phyloP scores from a whole-genome alignment of 2,113 vertebrate species.

The Semnornis frantzii region DNA sequence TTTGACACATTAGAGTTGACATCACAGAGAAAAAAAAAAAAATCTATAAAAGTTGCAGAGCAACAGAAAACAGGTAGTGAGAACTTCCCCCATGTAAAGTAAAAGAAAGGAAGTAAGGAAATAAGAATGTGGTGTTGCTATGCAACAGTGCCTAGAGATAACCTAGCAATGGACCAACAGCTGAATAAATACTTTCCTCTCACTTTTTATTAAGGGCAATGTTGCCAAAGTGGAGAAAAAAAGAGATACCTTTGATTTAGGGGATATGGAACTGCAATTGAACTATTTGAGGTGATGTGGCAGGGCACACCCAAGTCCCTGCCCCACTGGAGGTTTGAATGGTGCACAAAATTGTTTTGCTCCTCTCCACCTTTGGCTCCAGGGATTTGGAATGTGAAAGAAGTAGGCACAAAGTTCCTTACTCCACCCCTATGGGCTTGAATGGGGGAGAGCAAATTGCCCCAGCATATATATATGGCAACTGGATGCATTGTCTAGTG shows the following conservation, averaged over 20 bases:
- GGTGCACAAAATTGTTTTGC: too few species aligned
- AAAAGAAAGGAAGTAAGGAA: not conserved
- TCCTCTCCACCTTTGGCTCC: too few species aligned
- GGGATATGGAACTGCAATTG: not conserved
- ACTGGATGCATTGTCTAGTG: too few species aligned
- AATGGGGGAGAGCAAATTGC: too few species aligned
- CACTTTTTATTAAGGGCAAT: not conserved
- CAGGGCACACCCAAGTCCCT: too few species aligned
- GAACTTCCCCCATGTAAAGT: not conserved
- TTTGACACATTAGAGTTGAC: not conserved
- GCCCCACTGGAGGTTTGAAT: too few species aligned
- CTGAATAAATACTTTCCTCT: not conserved
- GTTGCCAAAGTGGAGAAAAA: not conserved
- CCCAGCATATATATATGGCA: too few species aligned
- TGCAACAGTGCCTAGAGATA: not conserved
- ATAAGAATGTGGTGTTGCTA: not conserved
- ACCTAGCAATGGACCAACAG: not conserved
- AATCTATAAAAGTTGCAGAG: not conserved
- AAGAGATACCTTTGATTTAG: rapidly evolving
- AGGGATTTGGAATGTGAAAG: too few species aligned
- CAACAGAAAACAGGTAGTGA: not conserved
- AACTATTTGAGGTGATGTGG: not conserved
- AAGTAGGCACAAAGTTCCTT: too few species aligned
- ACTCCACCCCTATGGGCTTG: too few species aligned
- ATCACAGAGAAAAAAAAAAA: not conserved